Conservation (phyloP, 1,140 invertebrate species). For the Drosophila bipectinata region DNA sequence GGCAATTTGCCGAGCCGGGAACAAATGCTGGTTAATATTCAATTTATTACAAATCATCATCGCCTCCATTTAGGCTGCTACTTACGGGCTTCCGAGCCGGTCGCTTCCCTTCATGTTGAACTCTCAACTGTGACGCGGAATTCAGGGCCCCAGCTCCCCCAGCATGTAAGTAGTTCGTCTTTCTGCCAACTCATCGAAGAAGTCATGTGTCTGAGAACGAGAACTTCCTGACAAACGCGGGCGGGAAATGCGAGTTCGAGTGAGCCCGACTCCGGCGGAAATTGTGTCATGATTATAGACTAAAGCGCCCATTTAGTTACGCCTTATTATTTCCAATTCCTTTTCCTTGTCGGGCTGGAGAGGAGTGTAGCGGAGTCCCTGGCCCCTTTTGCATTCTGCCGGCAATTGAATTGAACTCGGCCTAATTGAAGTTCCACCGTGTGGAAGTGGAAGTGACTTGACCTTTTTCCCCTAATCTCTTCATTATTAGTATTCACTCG, state of each 20-base stretch:
- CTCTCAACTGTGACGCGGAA: slow-evolving; percentile 75
- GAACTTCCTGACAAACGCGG: slow-evolving; percentile 68
- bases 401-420: slow-evolving; percentile 36
- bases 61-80: slow-evolving; percentile 58
- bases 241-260: slow-evolving; percentile 23
- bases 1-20: slow-evolving; percentile 60
- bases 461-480: slow-evolving; percentile 56
- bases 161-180: slow-evolving; percentile 15
- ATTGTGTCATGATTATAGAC: slow-evolving; percentile 82
- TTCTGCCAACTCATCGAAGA: slow-evolving; percentile 66
- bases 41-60: slow-evolving; percentile 79
- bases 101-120: slow-evolving; percentile 60
- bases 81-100: slow-evolving; percentile 26
- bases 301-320: slow-evolving; percentile 82
- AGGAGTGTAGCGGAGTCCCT: slow-evolving; percentile 3
- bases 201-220: slow-evolving; percentile 47
- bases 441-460: slow-evolving; percentile 74
- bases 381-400: slow-evolving; percentile 32
- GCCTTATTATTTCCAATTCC: slow-evolving; percentile 78
- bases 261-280: slow-evolving; percentile 51
- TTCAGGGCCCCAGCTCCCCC: slow-evolving; percentile 49
- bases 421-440: slow-evolving; percentile 64
- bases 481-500: slow-evolving; percentile 44
- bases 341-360: slow-evolving; percentile 2
- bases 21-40: slow-evolving; percentile 76